Evolutionary conservation across 2,797 vertebrate genomes (phyloP), one percentile per base, ranked within the genome.

Genomic region (Steatocranus sp.): DNA sequence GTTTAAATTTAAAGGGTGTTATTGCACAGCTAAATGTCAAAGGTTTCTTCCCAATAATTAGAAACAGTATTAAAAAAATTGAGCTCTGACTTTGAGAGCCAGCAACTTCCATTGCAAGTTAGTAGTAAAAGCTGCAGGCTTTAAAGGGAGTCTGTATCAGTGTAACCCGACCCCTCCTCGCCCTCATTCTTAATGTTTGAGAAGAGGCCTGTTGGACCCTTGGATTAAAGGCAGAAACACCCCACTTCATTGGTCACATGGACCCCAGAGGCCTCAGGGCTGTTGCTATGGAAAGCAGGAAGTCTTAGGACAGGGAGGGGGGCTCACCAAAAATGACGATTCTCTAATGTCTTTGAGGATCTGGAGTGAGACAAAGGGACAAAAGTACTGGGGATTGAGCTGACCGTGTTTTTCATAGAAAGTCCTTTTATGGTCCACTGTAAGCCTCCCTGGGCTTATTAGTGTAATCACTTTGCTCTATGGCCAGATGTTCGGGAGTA

Each of bases 231-330:
- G 86, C 89, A 90, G 88, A 93, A 88, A 91, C 76, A 80, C 80
- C 83, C 84, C 86, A 88, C 82, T 90, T 93, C 88, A 93, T 94
- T 93, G 94, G 94, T 83, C 92, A 87, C 88, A 83, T 49, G 48
- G 82, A 83, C 91, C 88, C 86, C 74, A 14, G 86, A 86, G 92
- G 92, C 94, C 91, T 91, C 17, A 3, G 87, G 87, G 87, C 91
- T 93, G 95, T 96, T 96, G 93, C 95, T 91, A 94, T 94, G 94
- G 94, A 90, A 87, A 91, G 58, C 74, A 87, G 89, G 85, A 87
- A 87, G 83, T 92, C 83, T 87, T 85, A 50, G 77, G 79, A 79
- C 48, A 61, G 79, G 85, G 85, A 78, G 92, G 88, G 89, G 79
- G 78, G 56, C 43, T 86, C 74, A n/a, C 81, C 5, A 78, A 85